A percentile compares a stretch with the other conserved stretches of the same genome.
phyloP scores from a whole-genome alignment of 2,888 invertebrate species.

The Nebria salina region DNA sequence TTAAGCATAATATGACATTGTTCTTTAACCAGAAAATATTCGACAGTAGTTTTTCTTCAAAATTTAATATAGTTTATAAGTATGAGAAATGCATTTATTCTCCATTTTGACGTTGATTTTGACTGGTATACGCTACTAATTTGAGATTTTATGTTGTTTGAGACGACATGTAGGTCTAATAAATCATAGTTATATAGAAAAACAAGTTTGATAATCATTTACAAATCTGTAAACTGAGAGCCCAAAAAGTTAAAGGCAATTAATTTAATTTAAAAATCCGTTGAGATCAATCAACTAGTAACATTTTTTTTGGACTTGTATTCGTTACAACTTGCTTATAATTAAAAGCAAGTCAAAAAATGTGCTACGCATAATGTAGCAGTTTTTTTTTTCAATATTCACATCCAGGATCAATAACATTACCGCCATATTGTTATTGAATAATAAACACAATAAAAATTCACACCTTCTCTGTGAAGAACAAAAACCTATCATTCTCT shows the following conservation, averaged over 20 bases:
- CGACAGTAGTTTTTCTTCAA: too few species aligned
- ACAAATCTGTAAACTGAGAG: too few species aligned
- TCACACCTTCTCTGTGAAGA: conserved; percentile 31
- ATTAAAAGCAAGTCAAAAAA: neutral
- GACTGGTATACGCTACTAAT: too few species aligned
- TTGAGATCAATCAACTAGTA: neutral
- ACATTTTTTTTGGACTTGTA: neutral
- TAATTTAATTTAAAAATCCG: neutral
- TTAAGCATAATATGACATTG: too few species aligned
- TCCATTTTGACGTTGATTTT: too few species aligned
- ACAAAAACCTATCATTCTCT: conserved; percentile 26
- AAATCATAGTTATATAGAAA: too few species aligned
- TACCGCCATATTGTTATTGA: conserved; percentile 35
- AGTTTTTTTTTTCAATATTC: conserved; percentile 3
- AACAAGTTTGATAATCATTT: too few species aligned
- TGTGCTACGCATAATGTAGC: neutral
- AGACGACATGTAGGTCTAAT: too few species aligned
- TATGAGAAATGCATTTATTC: too few species aligned
- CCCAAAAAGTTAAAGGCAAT: neutral
- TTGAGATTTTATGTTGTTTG: too few species aligned
- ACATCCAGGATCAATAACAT: neutral
- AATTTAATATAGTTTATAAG: too few species aligned
- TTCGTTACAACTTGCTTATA: neutral
- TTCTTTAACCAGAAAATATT: too few species aligned
- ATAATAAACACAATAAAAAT: conserved; percentile 15